Percentiles rank a stretch among this genome's conserved stretches.
phyloP scores from a whole-genome alignment of 2,113 vertebrate species.

The Typhlomys cinereus region DNA sequence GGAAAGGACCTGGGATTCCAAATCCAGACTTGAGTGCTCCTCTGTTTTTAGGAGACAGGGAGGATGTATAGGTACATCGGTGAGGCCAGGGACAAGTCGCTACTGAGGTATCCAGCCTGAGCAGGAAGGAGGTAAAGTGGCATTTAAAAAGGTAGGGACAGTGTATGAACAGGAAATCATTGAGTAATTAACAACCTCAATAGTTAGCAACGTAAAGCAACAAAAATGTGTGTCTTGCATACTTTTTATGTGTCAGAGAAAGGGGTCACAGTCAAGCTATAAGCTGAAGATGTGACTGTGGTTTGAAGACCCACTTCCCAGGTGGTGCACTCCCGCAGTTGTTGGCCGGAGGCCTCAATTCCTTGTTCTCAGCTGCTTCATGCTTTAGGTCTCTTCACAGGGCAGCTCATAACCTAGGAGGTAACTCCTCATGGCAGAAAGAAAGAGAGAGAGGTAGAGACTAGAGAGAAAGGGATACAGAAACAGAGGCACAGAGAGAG shows the following conservation, averaged over 20 bases:
- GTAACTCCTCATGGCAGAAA: not conserved
- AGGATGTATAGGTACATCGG: not conserved
- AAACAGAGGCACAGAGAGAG: too few species aligned
- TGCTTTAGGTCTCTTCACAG: not conserved
- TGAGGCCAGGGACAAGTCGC: not conserved
- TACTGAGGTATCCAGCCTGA: not conserved
- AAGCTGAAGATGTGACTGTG: not conserved
- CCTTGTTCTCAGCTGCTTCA: not conserved
- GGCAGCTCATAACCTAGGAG: not conserved
- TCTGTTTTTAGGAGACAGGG: not conserved
- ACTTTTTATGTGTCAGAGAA: not conserved
- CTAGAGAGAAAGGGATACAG: too few species aligned
- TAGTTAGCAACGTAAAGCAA: not conserved
- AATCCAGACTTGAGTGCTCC: not conserved
- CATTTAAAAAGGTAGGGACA: not conserved
- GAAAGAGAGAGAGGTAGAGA: not conserved
- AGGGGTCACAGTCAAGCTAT: not conserved
- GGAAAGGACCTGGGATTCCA: slow-evolving; percentile 11
- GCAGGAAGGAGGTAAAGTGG: not conserved
- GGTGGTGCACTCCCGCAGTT: not conserved
- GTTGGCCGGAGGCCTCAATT: not conserved
- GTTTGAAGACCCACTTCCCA: not conserved
- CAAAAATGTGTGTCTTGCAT: not conserved
- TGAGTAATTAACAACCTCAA: not conserved
- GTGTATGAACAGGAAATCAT: not conserved